Percentiles rank a stretch among this genome's conserved stretches.
Conservation (phyloP, 2,888 invertebrate species). For the Thymelicus acteon region DNA sequence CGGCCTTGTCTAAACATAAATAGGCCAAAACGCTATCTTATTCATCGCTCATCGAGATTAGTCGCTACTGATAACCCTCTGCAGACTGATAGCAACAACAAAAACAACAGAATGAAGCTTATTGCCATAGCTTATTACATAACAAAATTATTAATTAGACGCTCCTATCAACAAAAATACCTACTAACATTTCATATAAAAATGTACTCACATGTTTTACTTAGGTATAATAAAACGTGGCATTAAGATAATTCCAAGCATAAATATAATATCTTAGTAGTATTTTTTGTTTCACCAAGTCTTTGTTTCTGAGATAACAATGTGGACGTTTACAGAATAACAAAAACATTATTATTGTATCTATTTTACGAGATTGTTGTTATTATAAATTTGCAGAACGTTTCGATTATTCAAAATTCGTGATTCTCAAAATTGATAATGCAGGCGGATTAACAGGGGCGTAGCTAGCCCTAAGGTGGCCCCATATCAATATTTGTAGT, state of each 20-base stretch:
- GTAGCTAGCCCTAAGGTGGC: too few species aligned
- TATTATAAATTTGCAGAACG: neutral
- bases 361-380: neutral
- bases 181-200: too few species aligned
- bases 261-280: neutral
- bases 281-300: neutral
- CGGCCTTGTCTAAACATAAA: neutral
- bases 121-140: neutral
- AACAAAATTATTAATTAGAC: neutral
- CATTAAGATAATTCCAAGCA: slow-evolving; percentile 1
- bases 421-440: too few species aligned
- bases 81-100: neutral
- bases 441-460: too few species aligned
- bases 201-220: neutral
- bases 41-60: slow-evolving; percentile 6
- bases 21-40: neutral
- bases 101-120: neutral
- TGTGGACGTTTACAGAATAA: neutral
- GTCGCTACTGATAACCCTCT: neutral
- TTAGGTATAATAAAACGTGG: neutral
- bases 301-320: neutral
- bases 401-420: too few species aligned
- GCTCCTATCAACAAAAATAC: neutral
- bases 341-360: slow-evolving; percentile 1
- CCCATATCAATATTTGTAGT: too few species aligned